Conservation (phyloP, 2,113 vertebrate species). For the Pangasianodon hypophthalmus region DNA sequence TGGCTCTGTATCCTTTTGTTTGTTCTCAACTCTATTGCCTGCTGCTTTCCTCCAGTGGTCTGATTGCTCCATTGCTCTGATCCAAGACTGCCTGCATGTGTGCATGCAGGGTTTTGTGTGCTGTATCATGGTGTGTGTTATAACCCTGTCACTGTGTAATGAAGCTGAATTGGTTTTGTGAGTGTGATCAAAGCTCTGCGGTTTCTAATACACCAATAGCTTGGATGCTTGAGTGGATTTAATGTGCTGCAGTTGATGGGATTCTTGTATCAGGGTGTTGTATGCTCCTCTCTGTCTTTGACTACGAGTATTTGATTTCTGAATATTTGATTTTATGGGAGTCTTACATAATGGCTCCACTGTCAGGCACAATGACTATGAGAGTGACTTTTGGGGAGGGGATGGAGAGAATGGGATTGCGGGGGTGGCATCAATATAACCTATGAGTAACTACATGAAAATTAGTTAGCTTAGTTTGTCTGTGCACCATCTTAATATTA, state of each 20-base stretch:
- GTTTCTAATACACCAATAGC: constrained; percentile 26
- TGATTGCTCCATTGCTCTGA: constrained; percentile 54
- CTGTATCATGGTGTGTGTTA: constrained; percentile 25
- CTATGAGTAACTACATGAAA: background rate
- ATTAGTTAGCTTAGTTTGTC: background rate
- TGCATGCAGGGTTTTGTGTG: constrained; percentile 31
- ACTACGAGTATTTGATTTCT: constrained; percentile 26
- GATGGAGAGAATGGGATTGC: constrained; percentile 46
- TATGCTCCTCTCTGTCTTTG: background rate
- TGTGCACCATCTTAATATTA: background rate
- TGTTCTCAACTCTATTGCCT: constrained; percentile 46
- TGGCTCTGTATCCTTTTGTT: constrained; percentile 47
- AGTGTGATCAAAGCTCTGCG: constrained; percentile 15
- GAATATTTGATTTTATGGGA: constrained; percentile 38
- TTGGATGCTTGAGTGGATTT: constrained; percentile 43
- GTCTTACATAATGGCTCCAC: constrained; percentile 43
- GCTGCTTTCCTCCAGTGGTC: constrained; percentile 42
- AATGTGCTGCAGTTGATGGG: constrained; percentile 29
- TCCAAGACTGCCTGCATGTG: constrained; percentile 39
- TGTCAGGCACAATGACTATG: constrained; percentile 13
- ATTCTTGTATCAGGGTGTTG: constrained; percentile 16
- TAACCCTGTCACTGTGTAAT: constrained; percentile 32
- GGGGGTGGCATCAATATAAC: constrained; percentile 38
- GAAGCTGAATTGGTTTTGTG: constrained; percentile 32
- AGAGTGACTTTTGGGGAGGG: constrained; percentile 37